These are phyloP conservation scores for Dolomedes plantarius DNA, from an alignment of 2,888 invertebrate genomes.

Conservation along the genomic window DNA sequence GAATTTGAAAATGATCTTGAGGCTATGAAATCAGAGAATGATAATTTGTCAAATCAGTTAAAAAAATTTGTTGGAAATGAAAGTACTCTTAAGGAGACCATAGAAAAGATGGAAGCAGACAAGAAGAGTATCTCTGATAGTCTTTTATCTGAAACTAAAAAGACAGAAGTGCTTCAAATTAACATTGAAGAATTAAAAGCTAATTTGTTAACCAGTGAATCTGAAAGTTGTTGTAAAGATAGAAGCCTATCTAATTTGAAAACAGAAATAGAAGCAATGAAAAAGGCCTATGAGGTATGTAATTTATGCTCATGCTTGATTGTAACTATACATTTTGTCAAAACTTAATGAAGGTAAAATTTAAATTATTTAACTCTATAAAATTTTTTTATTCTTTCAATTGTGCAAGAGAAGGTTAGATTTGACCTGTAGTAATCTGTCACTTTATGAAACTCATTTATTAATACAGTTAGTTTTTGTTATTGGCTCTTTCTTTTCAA, in stretches of 20 bases:
- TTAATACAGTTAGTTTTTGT: too few relatives aligned
- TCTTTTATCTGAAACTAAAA: neutral
- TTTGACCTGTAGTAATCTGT: too few relatives aligned
- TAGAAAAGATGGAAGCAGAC: conserved; percentile 11
- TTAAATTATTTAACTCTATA: too few relatives aligned
- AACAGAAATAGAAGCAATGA: neutral
- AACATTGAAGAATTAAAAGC: neutral
- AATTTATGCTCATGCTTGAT: neutral
- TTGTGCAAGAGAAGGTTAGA: too few relatives aligned
- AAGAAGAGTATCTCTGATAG: neutral
- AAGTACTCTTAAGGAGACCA: neutral
- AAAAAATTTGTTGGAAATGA: neutral
- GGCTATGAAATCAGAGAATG: neutral
- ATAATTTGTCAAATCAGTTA: neutral
- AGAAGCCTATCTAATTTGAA: neutral
- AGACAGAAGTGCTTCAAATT: neutral
- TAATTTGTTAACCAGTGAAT: too few relatives aligned
- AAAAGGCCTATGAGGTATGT: neutral
- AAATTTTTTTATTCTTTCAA: too few relatives aligned
- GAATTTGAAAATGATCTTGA: neutral
- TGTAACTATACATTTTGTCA: too few relatives aligned
- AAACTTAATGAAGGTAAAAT: too few relatives aligned
- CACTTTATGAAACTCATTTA: too few relatives aligned
- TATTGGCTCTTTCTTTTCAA: neutral
- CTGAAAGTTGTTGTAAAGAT: too few relatives aligned